Evolutionary conservation across 2,888 invertebrate genomes (phyloP), one percentile per base, ranked within the genome.

Genomic region (Tineola bisselliella): DNA sequence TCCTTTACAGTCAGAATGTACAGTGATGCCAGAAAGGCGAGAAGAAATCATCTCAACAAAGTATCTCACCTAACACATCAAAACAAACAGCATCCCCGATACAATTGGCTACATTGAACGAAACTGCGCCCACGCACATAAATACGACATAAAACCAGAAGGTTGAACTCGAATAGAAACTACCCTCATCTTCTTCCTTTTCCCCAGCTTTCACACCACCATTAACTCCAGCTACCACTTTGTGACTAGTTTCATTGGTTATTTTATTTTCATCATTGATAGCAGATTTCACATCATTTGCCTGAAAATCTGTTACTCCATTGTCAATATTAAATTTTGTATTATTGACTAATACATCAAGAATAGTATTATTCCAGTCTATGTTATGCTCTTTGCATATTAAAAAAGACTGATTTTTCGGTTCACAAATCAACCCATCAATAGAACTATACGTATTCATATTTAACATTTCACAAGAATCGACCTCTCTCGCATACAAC

Each of bases 71-170:
- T 44, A 97, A 86, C 19, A 95, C 90, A 76, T 96, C 94, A 71
- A 96, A 96, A 74, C 96, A 95, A 31, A 97, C 92, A 0, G 96
- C 95, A 77, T 97, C 97, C 44, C 94, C 93, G 44, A 97, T 92
- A 57, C 93, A 94, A 69, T 96, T 94, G 33, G 92, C 90, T 0
- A 97, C 95, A 74, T 94, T 95, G 71, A 92, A 95, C 2, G 93
- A 92, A 62, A 94, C 92, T 1, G 91, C 93, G 30, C 94, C 94
- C 0, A 93, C 65, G 52, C 92, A 91, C 88, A 93, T 90, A 18
- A 94, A 75, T 0, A 91, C 65, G 0, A 94, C 90, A 66, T 93
- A 94, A 1, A 88, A 82, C 94, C 93, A 94, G 74, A 94, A 95
- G 0, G 89, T 87, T 0, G 79, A 68, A 0, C 91, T 90, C 63